Conservation (phyloP, 2,888 invertebrate species). For the Spilarctia lutea region DNA sequence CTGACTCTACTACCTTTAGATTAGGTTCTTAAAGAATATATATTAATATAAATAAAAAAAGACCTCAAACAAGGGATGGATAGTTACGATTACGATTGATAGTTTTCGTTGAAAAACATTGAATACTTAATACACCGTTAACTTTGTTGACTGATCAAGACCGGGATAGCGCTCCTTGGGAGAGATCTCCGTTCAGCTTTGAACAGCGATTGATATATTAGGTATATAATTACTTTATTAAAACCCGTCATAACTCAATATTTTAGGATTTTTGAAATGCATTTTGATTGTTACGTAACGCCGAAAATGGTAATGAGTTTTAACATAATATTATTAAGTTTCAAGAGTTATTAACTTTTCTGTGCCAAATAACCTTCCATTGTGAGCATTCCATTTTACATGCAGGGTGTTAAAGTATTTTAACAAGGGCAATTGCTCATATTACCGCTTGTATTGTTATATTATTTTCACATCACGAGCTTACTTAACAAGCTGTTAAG, state of each 20-base stretch:
- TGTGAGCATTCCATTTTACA: constrained; percentile 20
- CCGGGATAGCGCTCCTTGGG: too few species aligned
- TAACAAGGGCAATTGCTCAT: constrained; percentile 40
- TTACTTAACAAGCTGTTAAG: constrained; percentile 65
- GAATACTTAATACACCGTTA: not conserved
- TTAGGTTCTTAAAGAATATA: not conserved
- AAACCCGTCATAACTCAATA: not conserved
- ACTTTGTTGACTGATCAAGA: too few species aligned
- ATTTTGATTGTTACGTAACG: not conserved
- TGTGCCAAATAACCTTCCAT: constrained; percentile 19
- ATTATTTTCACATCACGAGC: constrained; percentile 49
- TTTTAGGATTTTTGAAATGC: not conserved
- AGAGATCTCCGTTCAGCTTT: too few species aligned
- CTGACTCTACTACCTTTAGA: not conserved
- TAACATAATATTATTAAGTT: not conserved
- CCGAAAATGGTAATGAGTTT: not conserved
- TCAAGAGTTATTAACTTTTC: not conserved
- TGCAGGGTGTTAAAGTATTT: constrained; percentile 35
- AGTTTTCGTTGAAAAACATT: not conserved
- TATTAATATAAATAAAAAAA: not conserved
- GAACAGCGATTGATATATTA: too few species aligned
- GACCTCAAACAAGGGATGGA: not conserved
- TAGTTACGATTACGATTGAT: not conserved
- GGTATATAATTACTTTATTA: not conserved
- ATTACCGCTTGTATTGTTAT: constrained; percentile 29